Evolutionary conservation across 2,797 vertebrate species (phyloP), one percentile per base, ranked within the genome.

Genomic region (Geotrypetes seraphini): DNA sequence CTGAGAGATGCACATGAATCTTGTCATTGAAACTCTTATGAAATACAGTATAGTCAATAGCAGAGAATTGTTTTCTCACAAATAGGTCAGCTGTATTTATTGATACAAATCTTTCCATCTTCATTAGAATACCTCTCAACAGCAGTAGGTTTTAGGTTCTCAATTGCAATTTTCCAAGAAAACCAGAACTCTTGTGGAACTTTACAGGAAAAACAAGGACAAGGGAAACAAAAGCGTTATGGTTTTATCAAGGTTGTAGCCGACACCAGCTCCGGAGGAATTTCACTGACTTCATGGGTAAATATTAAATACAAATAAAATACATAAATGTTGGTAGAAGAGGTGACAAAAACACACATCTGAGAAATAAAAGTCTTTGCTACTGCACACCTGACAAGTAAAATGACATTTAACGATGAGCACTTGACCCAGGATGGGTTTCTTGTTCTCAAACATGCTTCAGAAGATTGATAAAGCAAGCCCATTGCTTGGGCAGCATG

Each of bases 71-170:
- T 38, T 54, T 50, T 49, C 29, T 27, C 48, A 47, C 54, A 60
- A 60, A 50, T 57, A 59, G 48, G 61, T 36, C 17, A 21, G 31
- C 21, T 0, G 21, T 38, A 39, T 43, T 57, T 54, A 61, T 28
- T 46, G 67, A 64, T 50, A 64, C 44, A 40, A 51, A 64, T 33
- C 47, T 59, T 63, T 52, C 47, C 33, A 23, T 55, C 60, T 54
- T 46, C 53, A 51, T 41, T 48, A 43, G 36, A 38, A n/a, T 42
- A 19, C 8, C 35, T 44, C 53, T 51, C 49, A 28, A 36, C 10
- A 35, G 53, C 26, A 60, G 58, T 56, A 9, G 1, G 36, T 36
- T 10, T 25, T 11, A 8, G 36, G 34, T 37, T 0, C 22, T 53
- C 42, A 34, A 53, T 50, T 55, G 32, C 22, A 32, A 24, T 42